These are phyloP conservation scores for Orientallactaga sibirica DNA, from an alignment of 2,797 vertebrate genomes.

Conservation along the genomic window DNA sequence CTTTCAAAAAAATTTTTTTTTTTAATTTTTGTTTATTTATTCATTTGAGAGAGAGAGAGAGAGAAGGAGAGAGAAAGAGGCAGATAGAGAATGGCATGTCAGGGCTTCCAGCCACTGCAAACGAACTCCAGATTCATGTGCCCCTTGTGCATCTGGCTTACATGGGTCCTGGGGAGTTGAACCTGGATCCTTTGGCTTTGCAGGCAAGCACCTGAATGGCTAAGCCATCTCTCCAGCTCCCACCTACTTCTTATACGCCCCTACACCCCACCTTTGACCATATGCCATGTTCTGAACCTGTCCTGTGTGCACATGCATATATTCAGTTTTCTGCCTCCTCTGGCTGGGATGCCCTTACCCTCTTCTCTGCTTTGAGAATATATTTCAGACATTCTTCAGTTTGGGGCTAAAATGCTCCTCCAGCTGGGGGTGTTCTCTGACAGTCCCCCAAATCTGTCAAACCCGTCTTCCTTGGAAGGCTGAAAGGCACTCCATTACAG, in stretches of 20 bases:
- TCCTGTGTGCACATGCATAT: accelerated
- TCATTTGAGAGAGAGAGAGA: no score
- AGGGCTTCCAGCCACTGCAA: no score
- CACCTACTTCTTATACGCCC: accelerated
- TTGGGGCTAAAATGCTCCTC: slow-evolving; percentile 22
- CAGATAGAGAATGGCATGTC: no score
- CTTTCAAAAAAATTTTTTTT: no score
- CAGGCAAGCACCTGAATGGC: no score
- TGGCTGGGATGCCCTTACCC: background rate
- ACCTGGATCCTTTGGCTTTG: no score
- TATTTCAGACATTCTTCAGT: slow-evolving; percentile 1
- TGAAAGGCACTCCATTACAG: background rate
- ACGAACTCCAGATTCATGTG: no score
- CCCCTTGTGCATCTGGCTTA: no score
- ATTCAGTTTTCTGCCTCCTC: background rate
- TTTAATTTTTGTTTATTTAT: no score
- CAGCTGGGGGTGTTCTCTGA: background rate
- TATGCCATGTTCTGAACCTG: background rate
- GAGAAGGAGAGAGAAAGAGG: no score
- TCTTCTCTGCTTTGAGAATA: background rate
- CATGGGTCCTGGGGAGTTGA: no score
- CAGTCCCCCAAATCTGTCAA: background rate
- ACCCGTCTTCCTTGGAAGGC: background rate
- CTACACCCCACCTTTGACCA: background rate
- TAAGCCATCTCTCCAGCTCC: no score